Conservation (phyloP, 1,140 invertebrate species). For the Drosophila malerkotliana region DNA sequence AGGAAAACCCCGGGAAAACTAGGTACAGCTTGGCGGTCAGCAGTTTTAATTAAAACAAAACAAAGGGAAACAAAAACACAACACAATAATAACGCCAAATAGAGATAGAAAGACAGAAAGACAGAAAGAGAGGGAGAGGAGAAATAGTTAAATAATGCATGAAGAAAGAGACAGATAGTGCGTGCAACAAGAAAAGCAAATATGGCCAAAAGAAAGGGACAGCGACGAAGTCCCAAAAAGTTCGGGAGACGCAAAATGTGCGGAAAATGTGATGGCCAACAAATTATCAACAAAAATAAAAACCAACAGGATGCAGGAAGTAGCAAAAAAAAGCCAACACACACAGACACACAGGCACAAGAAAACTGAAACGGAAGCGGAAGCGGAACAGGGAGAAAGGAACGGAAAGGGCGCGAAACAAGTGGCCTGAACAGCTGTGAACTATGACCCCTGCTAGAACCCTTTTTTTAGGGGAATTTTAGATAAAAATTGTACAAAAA, state of each 20-base stretch:
- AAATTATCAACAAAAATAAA: conserved; percentile 68
- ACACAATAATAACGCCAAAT: conserved; percentile 4
- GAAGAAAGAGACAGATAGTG: conserved; percentile 12
- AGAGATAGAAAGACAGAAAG: not conserved
- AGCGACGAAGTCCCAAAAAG: conserved; percentile 8
- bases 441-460: conserved; percentile 27
- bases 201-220: not conserved
- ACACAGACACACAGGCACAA: not conserved
- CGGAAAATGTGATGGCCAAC: conserved; percentile 75
- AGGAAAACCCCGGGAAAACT: conserved; percentile 10
- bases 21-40: conserved; percentile 56
- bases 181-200: conserved; percentile 35
- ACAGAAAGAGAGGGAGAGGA: not conserved
- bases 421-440: conserved; percentile 55
- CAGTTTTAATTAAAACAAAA: conserved; percentile 81
- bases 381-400: conserved; percentile 16
- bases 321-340: conserved; percentile 7
- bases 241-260: conserved; percentile 48
- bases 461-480: conserved; percentile 18
- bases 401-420: conserved; percentile 16
- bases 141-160: conserved; percentile 69
- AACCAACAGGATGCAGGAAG: conserved; percentile 13
- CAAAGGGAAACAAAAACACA: conserved; percentile 38
- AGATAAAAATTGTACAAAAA: conserved; percentile 15
- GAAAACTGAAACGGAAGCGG: conserved; percentile 21